A percentile compares a stretch with the other conserved stretches of the same genome.
Evolutionary conservation across 2,113 vertebrate species (phyloP).

Genomic region (Bubalus kerabau): DNA sequence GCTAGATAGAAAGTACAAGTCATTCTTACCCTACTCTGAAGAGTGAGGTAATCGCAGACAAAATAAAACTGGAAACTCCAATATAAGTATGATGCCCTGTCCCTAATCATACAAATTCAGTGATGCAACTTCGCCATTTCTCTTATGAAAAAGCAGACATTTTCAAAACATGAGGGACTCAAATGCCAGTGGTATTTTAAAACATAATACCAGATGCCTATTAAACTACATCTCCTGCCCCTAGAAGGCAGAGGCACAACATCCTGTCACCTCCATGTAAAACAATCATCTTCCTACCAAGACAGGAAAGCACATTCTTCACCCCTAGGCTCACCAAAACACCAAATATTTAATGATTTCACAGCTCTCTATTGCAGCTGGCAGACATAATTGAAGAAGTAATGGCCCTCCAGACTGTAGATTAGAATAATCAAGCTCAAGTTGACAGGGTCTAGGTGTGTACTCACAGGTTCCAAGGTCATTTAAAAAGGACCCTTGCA

Average conservation of each 20-base stretch:
- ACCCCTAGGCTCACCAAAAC: background rate
- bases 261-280: background rate
- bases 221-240: background rate
- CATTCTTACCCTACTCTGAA: background rate
- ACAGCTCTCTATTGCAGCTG: background rate
- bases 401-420: background rate
- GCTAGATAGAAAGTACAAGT: background rate
- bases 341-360: background rate
- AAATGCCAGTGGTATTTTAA: background rate
- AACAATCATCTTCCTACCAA: background rate
- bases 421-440: background rate
- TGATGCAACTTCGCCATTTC: background rate
- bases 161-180: constrained; percentile 18
- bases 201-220: background rate
- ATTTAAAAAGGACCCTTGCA: background rate
- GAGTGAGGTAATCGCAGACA: background rate
- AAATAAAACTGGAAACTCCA: background rate
- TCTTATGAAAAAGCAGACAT: background rate
- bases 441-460: background rate
- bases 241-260: background rate
- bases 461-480: background rate
- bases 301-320: background rate
- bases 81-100: too few relatives aligned
- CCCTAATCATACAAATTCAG: background rate
- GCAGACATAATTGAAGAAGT: background rate